Evolutionary conservation across 2,113 vertebrate genomes (phyloP).

Genomic region (Struthidea cinerea): DNA sequence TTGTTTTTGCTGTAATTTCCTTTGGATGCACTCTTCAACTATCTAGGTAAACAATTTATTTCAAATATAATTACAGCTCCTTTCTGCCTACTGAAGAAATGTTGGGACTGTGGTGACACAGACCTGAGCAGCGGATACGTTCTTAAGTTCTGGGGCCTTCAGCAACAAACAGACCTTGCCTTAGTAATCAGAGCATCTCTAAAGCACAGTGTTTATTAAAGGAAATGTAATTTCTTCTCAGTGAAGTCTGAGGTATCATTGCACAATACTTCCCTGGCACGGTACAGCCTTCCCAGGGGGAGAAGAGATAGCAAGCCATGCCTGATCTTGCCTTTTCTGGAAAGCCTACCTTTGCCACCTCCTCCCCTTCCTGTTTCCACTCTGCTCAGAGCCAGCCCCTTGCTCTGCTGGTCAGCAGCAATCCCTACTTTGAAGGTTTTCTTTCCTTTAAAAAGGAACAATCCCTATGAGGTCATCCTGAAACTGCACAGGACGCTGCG

Average conservation of each 20-base stretch:
- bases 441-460: slow-evolving; percentile 17
- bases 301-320: slow-evolving; percentile 18
- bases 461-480: slow-evolving; percentile 1
- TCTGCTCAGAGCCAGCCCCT: background rate
- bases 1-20: background rate
- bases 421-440: background rate
- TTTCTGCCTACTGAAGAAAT: background rate
- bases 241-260: background rate
- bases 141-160: background rate
- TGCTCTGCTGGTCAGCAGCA: slow-evolving; percentile 37
- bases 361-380: slow-evolving; percentile 63
- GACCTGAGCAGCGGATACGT: background rate
- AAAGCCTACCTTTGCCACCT: slow-evolving; percentile 48
- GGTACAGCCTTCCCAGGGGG: background rate
- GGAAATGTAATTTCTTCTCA: slow-evolving; percentile 28
- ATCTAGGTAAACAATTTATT: background rate
- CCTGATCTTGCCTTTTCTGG: slow-evolving; percentile 58
- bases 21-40: background rate
- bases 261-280: slow-evolving; percentile 9
- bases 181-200: slow-evolving; percentile 13
- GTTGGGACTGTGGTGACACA: background rate
- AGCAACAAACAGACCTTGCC: background rate
- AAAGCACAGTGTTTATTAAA: background rate
- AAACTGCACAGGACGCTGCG: background rate
- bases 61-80: background rate